Evolutionary conservation across 2,113 vertebrate species (phyloP), one percentile per base, ranked within the genome.

Genomic region (Phrynocephalus versicolor): DNA sequence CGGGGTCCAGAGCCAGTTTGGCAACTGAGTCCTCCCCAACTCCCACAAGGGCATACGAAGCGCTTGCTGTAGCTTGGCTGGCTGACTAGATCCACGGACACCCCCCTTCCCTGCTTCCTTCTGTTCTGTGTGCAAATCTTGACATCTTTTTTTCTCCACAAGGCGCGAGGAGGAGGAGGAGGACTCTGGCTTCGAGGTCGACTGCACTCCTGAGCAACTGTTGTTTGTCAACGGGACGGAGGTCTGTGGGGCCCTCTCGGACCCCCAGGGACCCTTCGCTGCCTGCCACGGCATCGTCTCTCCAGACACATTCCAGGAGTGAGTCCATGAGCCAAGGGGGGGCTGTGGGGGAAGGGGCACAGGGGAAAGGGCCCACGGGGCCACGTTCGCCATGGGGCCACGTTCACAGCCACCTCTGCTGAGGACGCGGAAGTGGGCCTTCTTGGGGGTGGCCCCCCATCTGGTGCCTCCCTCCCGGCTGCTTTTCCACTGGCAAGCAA

Each of bases 241-340:
- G 8, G 89, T 92, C 88, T 98, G 97, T 35, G 93, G 96, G 37
- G 97, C 95, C 0, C 76, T 98, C 72, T 92, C 86, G 0, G 91
- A 97, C 87, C 76, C 95, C 5, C 16, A 2, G 9, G 97, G 97
- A 0, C 94, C 94, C 1, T 98, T 98, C 76, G 83, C 91, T 0
- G 51, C 88, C 88, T 98, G 97, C 84, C 97, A 98, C 45, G 30
- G 64, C 6, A 21, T 3, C 0, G 9, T 97, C 69, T 6, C 72
- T 0, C 96, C 97, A 0, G 13, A 85, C 21, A 8, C 33, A 74
- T 97, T 92, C 92, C 93, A 97, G 79, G 93, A 97, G 97, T 98
- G 88, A 97, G 97, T 95, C n/a, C n/a, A n/a, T n/a, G 85, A 3
- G 2, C 45, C 35, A 65, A 37, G 30, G 5, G 71, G 27, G 64